Evolutionary conservation across 2,797 vertebrate species (phyloP), one percentile per base, ranked within the genome.

Genomic region (Cuniculus paca): DNA sequence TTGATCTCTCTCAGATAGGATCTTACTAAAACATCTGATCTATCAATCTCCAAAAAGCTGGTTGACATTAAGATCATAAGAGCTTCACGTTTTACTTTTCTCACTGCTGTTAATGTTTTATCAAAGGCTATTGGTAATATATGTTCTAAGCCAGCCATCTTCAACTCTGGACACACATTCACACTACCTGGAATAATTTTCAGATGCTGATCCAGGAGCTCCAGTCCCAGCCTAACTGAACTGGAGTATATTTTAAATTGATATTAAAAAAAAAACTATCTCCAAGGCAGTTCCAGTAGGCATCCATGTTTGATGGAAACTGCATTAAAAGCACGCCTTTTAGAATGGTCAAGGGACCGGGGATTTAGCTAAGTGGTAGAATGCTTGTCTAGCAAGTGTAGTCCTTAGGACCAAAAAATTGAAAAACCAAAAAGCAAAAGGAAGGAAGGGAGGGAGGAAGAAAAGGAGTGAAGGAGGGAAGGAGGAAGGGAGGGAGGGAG

Each of bases 1-100:
- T 58, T 94, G 17, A 72, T 77, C 83, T 90, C 28, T 79, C 78
- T 92, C 68, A 74, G 82, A 28, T 54, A 80, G 9, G 1, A 0
- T 58, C 75, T 92, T 90, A 52, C 77, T 45, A 68, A 81, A 81
- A 61, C 70, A 34, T 70, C 42, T 90, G 63, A 75, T 39, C 34
- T 81, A 70, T 45, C 42, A 39, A 72, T 78, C n/a, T 86, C 61
- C 45, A 83, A 74, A 78, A 88, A 95, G 12, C 12, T 31, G 39
- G 50, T 65, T 84, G 80, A 89, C 13, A 42, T 39, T 79, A 89
- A 92, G 36, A 92, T 90, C 50, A 13, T 34, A 81, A 92, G 19
- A 96, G 28, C 60, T 84, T 87, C n/a, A 39, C 65, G 13, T 65
- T 79, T 96, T 91, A 52, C 28, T 19, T 87, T 91, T 94, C 58